Percentiles rank a stretch among this genome's conserved stretches.
Evolutionary conservation across 1,140 invertebrate genomes (phyloP).

Genomic region (Radopholus similis): DNA sequence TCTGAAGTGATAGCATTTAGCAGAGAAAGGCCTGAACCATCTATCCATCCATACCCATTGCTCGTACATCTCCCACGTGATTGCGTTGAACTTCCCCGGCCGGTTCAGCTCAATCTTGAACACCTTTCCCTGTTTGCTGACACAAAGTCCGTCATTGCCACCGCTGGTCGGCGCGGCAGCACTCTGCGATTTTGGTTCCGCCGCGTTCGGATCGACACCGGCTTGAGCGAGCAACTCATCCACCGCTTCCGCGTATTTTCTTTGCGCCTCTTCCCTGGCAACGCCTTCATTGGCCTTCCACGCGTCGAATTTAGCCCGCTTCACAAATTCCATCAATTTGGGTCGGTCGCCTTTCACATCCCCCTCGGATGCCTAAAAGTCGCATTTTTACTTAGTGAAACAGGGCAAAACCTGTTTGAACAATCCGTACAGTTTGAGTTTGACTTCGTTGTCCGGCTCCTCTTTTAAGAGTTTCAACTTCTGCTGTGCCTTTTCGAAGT

Average conservation of each 20-base stretch:
- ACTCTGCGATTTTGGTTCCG: neutral
- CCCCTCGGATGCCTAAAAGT: slow-evolving; percentile 65
- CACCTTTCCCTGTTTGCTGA: slow-evolving; percentile 26
- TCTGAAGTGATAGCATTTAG: too few species aligned
- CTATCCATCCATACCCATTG: slow-evolving; percentile 1
- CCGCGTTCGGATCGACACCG: neutral
- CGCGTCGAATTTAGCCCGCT: slow-evolving; percentile 68
- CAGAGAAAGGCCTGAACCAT: too few species aligned
- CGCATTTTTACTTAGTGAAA: neutral
- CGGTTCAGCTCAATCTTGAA: slow-evolving; percentile 38
- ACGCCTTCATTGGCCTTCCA: slow-evolving; percentile 61
- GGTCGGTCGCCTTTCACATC: slow-evolving; percentile 65
- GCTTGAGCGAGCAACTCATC: slow-evolving; percentile 17
- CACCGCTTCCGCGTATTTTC: slow-evolving; percentile 37
- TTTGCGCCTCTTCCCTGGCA: slow-evolving; percentile 33
- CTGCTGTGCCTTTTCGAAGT: slow-evolving; percentile 63
- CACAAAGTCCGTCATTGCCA: neutral
- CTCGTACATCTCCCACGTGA: slow-evolving; percentile 41
- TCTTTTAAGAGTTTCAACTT: slow-evolving; percentile 61
- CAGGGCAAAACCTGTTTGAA: slow-evolving; percentile 65
- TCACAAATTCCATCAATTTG: slow-evolving; percentile 67
- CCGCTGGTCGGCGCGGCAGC: neutral
- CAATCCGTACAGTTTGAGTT: slow-evolving; percentile 67
- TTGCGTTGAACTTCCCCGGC: slow-evolving; percentile 41
- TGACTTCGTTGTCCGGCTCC: slow-evolving; percentile 65